Evolutionary conservation across 2,113 vertebrate genomes (phyloP).

Genomic region (Australoheros scitulus): DNA sequence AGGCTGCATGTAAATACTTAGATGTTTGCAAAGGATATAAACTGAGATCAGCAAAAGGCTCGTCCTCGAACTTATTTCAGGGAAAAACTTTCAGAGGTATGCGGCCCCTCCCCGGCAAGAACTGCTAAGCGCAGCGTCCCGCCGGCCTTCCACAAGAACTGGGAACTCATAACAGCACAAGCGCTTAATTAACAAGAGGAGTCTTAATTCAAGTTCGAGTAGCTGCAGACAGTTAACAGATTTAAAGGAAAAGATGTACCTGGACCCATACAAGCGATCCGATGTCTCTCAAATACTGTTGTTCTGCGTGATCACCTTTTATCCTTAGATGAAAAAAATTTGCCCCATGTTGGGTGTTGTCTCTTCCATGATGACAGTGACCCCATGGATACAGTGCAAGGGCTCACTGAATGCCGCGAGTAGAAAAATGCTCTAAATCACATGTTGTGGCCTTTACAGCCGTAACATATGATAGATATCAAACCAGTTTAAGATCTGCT

Average conservation of each 20-base stretch:
- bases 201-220: background rate
- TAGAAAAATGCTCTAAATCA: no score
- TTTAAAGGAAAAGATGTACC: background rate
- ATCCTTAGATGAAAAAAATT: background rate
- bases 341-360: background rate
- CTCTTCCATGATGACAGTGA: background rate
- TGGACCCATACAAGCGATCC: background rate
- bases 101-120: background rate
- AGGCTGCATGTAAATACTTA: rapidly evolving
- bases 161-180: background rate
- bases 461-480: background rate
- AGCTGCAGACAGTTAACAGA: background rate
- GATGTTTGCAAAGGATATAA: rapidly evolving
- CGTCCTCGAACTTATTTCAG: background rate
- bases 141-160: background rate
- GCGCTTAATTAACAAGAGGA: background rate
- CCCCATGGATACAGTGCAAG: no score
- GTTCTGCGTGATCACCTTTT: background rate
- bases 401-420: background rate
- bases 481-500: background rate
- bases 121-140: rapidly evolving
- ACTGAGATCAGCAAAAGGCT: rapidly evolving
- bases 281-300: background rate
- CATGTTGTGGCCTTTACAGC: background rate
- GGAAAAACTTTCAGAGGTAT: background rate